These are phyloP conservation scores for Clepsis dumicolana DNA, from an alignment of 2,888 invertebrate species.

Conservation along the genomic window DNA sequence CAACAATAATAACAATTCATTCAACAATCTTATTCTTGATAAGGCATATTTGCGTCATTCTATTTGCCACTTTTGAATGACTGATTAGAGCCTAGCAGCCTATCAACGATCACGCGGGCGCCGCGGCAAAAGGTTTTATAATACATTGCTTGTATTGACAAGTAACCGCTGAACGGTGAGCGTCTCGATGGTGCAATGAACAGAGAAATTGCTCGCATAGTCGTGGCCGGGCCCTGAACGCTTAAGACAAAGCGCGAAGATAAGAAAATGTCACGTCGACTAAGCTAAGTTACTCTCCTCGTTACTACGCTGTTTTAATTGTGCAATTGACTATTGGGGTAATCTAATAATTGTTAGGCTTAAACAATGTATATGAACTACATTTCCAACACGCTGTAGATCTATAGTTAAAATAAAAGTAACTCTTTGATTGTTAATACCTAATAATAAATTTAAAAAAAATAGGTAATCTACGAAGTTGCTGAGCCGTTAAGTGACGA, in stretches of 20 bases:
- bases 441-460: too few relatives aligned
- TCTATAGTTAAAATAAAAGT: too few relatives aligned
- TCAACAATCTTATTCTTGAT: background rate
- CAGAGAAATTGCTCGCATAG: too few relatives aligned
- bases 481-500: too few relatives aligned
- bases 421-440: too few relatives aligned
- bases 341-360: slow-evolving; percentile 7
- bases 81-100: slow-evolving; percentile 13
- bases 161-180: too few relatives aligned
- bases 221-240: background rate
- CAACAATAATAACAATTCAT: background rate
- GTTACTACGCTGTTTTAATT: slow-evolving; percentile 32
- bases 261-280: slow-evolving; percentile 40
- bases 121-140: too few relatives aligned
- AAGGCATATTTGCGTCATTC: slow-evolving; percentile 21
- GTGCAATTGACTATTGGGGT: slow-evolving; percentile 20
- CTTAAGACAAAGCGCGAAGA: slow-evolving; percentile 39
- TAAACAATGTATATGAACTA: background rate
- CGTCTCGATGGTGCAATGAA: too few relatives aligned
- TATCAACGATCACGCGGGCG: background rate
- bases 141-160: too few relatives aligned
- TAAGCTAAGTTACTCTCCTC: slow-evolving; percentile 20
- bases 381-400: too few relatives aligned
- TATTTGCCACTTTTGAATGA: slow-evolving; percentile 21
- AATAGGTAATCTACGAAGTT: too few relatives aligned